Evolutionary conservation across 2,888 invertebrate genomes (phyloP).

Genomic region (Mimas tiliae): DNA sequence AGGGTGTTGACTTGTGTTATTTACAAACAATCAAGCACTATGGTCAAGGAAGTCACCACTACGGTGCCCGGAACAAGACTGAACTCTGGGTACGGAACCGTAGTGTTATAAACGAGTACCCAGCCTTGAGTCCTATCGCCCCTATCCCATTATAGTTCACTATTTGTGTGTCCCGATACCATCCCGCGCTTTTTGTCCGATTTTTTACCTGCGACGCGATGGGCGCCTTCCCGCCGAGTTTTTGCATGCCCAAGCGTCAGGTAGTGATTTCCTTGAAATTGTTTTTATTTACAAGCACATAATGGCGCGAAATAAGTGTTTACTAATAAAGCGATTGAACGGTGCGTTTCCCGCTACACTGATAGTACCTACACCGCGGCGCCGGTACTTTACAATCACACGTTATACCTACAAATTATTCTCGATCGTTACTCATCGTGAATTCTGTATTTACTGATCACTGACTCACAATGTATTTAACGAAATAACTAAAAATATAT

Average conservation of each 20-base stretch:
- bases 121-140: slow-evolving; percentile 75
- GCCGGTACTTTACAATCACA: neutral
- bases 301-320: slow-evolving; percentile 79
- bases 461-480: neutral
- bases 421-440: neutral
- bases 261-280: slow-evolving; percentile 64
- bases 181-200: slow-evolving; percentile 50
- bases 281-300: slow-evolving; percentile 73
- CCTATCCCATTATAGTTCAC: slow-evolving; percentile 66
- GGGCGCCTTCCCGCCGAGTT: slow-evolving; percentile 52
- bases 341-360: slow-evolving; percentile 63
- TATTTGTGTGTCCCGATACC: slow-evolving; percentile 58
- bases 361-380: slow-evolving; percentile 35
- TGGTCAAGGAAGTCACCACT: slow-evolving; percentile 62
- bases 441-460: neutral
- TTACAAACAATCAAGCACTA: slow-evolving; percentile 66
- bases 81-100: slow-evolving; percentile 74
- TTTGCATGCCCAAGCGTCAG: slow-evolving; percentile 53
- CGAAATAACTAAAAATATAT: no score
- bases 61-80: slow-evolving; percentile 76
- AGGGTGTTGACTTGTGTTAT: slow-evolving; percentile 64
- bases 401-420: neutral
- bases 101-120: slow-evolving; percentile 75
- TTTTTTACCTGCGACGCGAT: slow-evolving; percentile 52
- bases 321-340: slow-evolving; percentile 68